These are phyloP conservation scores for Ichneumoninae sp. DNA, from an alignment of 2,888 invertebrate species.

Conservation along the genomic window DNA sequence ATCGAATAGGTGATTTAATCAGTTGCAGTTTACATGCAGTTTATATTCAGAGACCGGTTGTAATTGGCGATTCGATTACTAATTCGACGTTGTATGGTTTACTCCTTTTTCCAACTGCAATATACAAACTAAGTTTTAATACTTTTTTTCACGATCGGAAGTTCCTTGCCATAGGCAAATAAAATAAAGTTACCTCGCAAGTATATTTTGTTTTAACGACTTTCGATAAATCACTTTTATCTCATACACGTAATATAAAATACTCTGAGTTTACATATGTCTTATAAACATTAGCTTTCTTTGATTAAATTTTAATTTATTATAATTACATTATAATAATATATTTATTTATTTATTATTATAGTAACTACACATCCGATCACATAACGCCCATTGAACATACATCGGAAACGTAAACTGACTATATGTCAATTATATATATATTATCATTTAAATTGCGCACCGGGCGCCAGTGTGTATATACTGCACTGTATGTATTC, in stretches of 20 bases:
- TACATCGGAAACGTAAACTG: background rate
- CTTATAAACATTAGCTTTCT: constrained; percentile 4
- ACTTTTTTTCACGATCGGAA: background rate
- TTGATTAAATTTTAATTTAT: background rate
- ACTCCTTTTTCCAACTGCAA: background rate
- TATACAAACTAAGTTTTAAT: background rate
- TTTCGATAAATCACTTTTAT: background rate
- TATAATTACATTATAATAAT: background rate
- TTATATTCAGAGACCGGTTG: too few relatives aligned
- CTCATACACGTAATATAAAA: background rate
- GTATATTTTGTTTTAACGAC: background rate
- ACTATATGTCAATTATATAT: background rate
- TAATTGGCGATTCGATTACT: too few relatives aligned
- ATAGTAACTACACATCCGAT: constrained; percentile 4
- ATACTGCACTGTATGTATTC: too few relatives aligned
- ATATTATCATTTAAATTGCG: background rate
- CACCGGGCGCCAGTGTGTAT: background rate
- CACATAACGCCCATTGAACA: background rate
- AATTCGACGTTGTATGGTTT: background rate
- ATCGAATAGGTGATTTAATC: too few relatives aligned
- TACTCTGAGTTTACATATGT: background rate
- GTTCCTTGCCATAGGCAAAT: background rate
- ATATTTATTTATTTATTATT: background rate
- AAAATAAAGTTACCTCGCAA: background rate
- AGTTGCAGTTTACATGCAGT: too few relatives aligned